Percentiles rank a stretch among this genome's conserved stretches.
These are phyloP conservation scores for Heliconius hewitsoni DNA, from an alignment of 1,140 invertebrate genomes.

Conservation along the genomic window DNA sequence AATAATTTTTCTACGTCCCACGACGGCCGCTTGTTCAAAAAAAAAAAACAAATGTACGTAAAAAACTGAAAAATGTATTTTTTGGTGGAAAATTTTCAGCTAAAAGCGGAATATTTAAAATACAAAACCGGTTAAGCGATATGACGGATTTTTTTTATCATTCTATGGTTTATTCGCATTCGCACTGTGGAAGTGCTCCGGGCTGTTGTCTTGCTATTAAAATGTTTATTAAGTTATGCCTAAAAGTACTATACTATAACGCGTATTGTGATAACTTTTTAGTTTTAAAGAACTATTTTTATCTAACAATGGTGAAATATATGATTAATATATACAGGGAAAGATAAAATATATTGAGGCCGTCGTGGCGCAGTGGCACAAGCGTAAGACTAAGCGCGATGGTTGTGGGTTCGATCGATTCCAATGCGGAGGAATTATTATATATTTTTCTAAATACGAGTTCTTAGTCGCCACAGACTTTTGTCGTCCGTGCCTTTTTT, in stretches of 20 bases:
- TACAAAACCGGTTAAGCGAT: slow-evolving; percentile 5
- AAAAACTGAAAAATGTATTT: slow-evolving; percentile 2
- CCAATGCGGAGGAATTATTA: too few species aligned
- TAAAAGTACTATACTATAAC: too few species aligned
- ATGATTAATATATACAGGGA: not conserved
- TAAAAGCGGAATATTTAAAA: slow-evolving; percentile 7
- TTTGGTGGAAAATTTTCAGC: not conserved
- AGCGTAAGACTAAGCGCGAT: too few species aligned
- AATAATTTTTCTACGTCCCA: too few species aligned
- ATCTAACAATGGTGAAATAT: not conserved
- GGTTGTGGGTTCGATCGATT: too few species aligned
- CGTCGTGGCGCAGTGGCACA: too few species aligned
- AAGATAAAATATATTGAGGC: too few species aligned
- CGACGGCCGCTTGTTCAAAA: not conserved
- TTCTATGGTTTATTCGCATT: not conserved
- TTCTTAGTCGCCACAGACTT: too few species aligned
- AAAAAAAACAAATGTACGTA: not conserved
- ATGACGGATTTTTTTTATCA: not conserved
- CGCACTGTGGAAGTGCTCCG: not conserved
- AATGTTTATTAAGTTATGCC: slow-evolving; percentile 48
- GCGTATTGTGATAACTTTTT: not conserved
- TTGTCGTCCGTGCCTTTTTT: too few species aligned
- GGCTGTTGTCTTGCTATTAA: slow-evolving; percentile 4
- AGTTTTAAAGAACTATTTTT: too few species aligned
- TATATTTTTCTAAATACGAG: too few species aligned